phyloP scores from a whole-genome alignment of 1,140 invertebrate genomes.

The Apolygus lucorum region DNA sequence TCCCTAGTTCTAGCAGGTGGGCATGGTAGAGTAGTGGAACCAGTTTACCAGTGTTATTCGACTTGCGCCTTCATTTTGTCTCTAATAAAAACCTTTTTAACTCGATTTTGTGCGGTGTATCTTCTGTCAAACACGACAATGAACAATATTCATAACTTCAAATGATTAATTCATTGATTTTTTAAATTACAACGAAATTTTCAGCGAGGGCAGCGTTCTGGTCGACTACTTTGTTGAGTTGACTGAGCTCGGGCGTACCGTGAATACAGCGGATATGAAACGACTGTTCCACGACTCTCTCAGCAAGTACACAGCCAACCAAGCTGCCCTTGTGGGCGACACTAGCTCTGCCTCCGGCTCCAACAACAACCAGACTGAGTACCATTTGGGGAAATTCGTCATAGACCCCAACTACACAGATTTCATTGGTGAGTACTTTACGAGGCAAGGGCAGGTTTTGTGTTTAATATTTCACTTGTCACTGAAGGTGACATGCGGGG shows the following conservation, averaged over 20 bases:
- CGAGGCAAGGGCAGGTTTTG: too few species aligned
- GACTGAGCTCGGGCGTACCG: slow-evolving; percentile 59
- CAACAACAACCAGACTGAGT: slow-evolving; percentile 41
- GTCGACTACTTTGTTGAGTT: slow-evolving; percentile 81
- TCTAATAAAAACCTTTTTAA: too few species aligned
- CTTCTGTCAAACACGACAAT: background rate
- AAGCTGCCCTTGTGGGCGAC: slow-evolving; percentile 29
- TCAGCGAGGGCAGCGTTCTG: slow-evolving; percentile 69
- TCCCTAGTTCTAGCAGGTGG: too few species aligned
- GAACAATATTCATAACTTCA: background rate
- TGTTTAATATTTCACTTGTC: too few species aligned
- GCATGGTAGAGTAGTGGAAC: too few species aligned
- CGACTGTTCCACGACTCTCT: slow-evolving; percentile 72
- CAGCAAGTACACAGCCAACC: slow-evolving; percentile 41
- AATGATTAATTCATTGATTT: background rate
- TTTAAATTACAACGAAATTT: background rate
- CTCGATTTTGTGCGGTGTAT: too few species aligned
- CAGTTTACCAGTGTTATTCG: too few species aligned
- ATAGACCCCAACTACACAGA: slow-evolving; percentile 81
- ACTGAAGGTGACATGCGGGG: too few species aligned
- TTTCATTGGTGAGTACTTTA: slow-evolving; percentile 60
- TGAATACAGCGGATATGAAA: slow-evolving; percentile 74
- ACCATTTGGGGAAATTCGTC: slow-evolving; percentile 65
- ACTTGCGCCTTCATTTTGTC: too few species aligned
- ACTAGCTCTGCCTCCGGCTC: slow-evolving; percentile 21